These are phyloP conservation scores for Eurypyga helias DNA, from an alignment of 2,113 vertebrate species.

Conservation along the genomic window DNA sequence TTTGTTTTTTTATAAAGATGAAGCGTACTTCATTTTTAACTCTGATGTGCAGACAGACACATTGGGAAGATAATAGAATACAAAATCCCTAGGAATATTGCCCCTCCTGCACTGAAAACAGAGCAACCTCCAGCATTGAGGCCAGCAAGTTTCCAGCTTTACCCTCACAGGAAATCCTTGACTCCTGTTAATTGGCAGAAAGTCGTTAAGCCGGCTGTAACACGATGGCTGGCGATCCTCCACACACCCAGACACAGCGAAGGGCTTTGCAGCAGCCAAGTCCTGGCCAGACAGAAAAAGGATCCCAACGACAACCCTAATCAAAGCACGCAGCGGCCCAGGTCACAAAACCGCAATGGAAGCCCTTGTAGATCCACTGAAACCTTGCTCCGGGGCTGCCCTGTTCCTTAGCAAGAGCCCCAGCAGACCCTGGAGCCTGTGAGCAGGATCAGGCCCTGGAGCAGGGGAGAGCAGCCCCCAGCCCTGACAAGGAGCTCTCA, in stretches of 20 bases:
- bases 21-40: neutral
- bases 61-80: neutral
- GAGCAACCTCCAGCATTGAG: neutral
- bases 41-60: neutral
- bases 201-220: neutral
- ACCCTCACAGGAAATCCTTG: neutral
- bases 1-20: neutral
- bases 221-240: neutral
- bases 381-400: neutral
- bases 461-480: neutral
- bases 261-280: neutral
- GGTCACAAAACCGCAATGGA: rapidly evolving
- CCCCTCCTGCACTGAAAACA: neutral
- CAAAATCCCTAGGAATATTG: neutral
- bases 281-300: neutral
- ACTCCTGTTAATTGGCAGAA: neutral
- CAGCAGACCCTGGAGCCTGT: neutral
- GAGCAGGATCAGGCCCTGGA: neutral
- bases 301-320: neutral
- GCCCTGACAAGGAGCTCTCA: neutral
- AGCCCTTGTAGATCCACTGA: neutral
- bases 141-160: neutral
- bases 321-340: neutral
- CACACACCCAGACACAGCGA: neutral
- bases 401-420: neutral